Evolutionary conservation across 2,888 invertebrate species (phyloP), one percentile per base, ranked within the genome.

Genomic region (Eupithecia dodoneata): DNA sequence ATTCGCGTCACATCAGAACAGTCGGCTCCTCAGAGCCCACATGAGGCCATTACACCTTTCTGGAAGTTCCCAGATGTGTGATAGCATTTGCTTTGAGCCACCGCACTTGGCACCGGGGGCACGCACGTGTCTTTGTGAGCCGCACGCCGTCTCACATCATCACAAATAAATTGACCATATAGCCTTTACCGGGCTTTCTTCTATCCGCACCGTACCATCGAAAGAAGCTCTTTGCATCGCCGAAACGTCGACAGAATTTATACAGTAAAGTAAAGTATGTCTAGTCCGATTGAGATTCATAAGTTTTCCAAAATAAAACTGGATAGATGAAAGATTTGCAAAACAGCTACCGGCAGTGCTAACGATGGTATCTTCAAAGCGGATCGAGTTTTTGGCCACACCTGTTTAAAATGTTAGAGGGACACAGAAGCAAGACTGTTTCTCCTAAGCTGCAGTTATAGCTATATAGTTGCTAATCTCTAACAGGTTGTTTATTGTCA

Each of bases 1-100:
- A 73, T 81, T 77, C 86, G 86, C 88, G 88, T 90, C 90, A 90
- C 85, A 87, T 88, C 86, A 85, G 87, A 86, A 87, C 84, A 85
- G 92, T 86, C 94, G 94, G 93, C 88, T 88, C 87, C 85, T 92
- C 89, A 90, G 92, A 92, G 92, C 94, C 92, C 92, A 93, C 92
- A 90, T 88, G 85, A 87, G 87, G 90, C 92, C 90, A 92, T 94
- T 94, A 94, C 94, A 93, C 93, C 91, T 92, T 88, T 88, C 85
- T 87, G 89, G 90, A 88, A 86, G 89, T 88, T 90, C 85, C 86
- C 86, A 89, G 91, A 92, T 91, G 86, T 75, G 79, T 85, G 91
- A 91, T 91, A 91, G 86, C 83, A 84, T 81, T 84, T 81, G 83
- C 93, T 93, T 93, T 94, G 92, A 90, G 81, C 85, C 75, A 86